Conservation (phyloP, 2,888 invertebrate species). For the Coremacera marginata region DNA sequence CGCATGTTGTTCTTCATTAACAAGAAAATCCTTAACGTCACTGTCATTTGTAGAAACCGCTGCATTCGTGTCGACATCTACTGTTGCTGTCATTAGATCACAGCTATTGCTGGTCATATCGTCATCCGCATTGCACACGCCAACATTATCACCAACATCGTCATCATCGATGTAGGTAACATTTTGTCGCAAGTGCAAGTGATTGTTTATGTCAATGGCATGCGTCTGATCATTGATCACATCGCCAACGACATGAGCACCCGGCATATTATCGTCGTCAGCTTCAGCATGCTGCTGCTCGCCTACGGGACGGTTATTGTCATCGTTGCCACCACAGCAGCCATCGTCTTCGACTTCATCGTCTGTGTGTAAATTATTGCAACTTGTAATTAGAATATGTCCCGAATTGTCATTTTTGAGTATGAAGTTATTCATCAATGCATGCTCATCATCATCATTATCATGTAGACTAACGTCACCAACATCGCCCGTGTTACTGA, state of each 20-base stretch:
- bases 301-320: constrained; percentile 25
- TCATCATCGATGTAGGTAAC: constrained; percentile 35
- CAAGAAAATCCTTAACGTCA: constrained; percentile 12
- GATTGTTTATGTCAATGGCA: constrained; percentile 39
- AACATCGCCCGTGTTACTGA: constrained; percentile 46
- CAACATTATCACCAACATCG: constrained; percentile 1
- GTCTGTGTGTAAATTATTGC: constrained; percentile 21
- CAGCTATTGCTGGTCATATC: constrained; percentile 3
- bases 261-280: background rate
- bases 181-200: constrained; percentile 18
- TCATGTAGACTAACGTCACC: background rate
- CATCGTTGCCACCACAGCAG: constrained; percentile 33
- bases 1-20: background rate
- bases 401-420: constrained; percentile 31
- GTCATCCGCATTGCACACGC: background rate
- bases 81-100: background rate
- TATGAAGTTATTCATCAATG: constrained; percentile 32
- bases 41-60: background rate
- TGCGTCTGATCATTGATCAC: background rate
- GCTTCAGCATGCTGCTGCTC: background rate
- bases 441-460: constrained; percentile 18
- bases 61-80: background rate
- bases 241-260: constrained; percentile 16
- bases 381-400: constrained; percentile 32
- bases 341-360: constrained; percentile 24